Evolutionary conservation across 2,888 invertebrate species (phyloP).

Genomic region (Parnassius mnemosyne): DNA sequence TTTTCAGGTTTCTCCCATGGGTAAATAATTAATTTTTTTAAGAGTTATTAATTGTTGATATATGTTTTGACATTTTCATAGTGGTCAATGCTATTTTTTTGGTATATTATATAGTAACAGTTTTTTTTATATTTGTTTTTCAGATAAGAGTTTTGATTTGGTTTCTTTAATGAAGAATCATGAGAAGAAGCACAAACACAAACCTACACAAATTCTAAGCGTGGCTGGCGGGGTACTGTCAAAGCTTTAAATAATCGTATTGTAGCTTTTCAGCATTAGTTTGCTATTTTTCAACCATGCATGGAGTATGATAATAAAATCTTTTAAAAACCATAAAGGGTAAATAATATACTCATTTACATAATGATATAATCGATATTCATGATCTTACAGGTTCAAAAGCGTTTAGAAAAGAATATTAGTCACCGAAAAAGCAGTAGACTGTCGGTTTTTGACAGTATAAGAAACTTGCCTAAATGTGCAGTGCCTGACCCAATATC

Average conservation of each 20-base stretch:
- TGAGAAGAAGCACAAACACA: constrained; percentile 57
- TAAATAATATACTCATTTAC: neutral
- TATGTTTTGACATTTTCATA: neutral
- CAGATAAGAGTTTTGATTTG: constrained; percentile 64
- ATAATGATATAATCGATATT: neutral
- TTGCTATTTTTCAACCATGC: constrained; percentile 11
- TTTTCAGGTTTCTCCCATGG: constrained; percentile 55
- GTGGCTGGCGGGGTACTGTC: constrained; percentile 52
- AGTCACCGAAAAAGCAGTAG: constrained; percentile 55
- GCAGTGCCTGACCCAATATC: constrained; percentile 41
- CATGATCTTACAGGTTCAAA: constrained; percentile 52
- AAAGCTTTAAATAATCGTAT: neutral
- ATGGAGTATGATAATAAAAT: constrained; percentile 20
- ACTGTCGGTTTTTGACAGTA: constrained; percentile 53
- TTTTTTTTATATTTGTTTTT: constrained; percentile 34
- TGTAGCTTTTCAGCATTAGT: constrained; percentile 7
- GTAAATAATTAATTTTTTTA: constrained; percentile 38
- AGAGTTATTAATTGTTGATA: neutral
- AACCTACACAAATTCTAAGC: constrained; percentile 38
- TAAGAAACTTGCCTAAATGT: constrained; percentile 48
- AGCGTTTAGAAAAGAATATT: constrained; percentile 50
- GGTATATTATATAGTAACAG: neutral
- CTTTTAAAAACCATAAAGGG: neutral
- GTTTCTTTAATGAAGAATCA: constrained; percentile 53
- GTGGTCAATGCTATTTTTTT: neutral